These are phyloP conservation scores for Pygocentrus nattereri DNA, from an alignment of 2,797 vertebrate genomes.

Conservation along the genomic window DNA sequence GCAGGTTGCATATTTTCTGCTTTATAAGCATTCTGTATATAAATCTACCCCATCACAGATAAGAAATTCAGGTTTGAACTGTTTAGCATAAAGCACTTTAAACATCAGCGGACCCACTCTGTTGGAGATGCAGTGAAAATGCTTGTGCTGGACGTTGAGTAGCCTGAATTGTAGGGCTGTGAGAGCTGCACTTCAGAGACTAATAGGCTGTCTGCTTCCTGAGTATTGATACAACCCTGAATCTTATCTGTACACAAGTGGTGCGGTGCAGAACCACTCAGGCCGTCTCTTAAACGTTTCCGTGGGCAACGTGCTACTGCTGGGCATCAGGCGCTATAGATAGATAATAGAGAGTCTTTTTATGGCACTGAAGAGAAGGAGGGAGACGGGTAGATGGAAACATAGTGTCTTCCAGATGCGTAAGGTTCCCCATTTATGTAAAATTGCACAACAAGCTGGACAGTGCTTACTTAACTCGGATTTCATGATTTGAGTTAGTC, in stretches of 20 bases:
- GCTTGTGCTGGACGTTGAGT: not conserved
- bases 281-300: not conserved
- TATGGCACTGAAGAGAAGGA: not conserved
- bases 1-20: too few relatives aligned
- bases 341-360: not conserved
- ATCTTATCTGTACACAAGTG: not conserved
- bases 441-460: not conserved
- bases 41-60: not conserved
- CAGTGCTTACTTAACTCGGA: not conserved
- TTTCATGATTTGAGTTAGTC: not conserved
- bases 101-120: not conserved
- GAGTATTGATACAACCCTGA: not conserved
- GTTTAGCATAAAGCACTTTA: not conserved
- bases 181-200: not conserved
- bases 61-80: not conserved
- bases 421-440: not conserved
- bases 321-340: not conserved
- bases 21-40: not conserved
- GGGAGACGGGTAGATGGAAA: not conserved
- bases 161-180: not conserved
- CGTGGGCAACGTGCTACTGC: not conserved
- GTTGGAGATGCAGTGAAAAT: not conserved
- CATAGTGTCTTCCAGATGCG: not conserved
- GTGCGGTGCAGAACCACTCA: not conserved
- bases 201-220: constrained; percentile 1